Percentiles rank a stretch among this genome's conserved stretches.
Conservation (phyloP, 2,888 invertebrate genomes). For the Leptura quadrifasciata region DNA sequence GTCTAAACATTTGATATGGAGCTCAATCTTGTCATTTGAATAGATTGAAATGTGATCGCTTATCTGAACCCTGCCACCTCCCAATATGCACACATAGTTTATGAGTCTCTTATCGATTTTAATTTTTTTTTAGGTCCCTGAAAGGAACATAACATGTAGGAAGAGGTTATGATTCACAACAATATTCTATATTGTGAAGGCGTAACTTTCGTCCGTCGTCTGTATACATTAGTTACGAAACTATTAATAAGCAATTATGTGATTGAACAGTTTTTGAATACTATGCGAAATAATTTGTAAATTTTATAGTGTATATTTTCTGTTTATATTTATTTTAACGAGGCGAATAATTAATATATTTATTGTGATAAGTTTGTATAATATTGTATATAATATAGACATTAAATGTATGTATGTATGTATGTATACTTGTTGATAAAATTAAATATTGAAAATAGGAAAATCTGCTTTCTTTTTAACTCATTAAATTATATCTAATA, state of each 20-base stretch:
- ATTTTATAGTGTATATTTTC: background rate
- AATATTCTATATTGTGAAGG: background rate
- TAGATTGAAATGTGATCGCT: too few species aligned
- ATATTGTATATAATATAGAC: slow-evolving; percentile 23
- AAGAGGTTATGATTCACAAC: background rate
- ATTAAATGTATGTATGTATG: too few species aligned
- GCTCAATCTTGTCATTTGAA: too few species aligned
- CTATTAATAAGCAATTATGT: slow-evolving; percentile 24
- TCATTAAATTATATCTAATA: too few species aligned
- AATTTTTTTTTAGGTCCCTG: slow-evolving; percentile 6
- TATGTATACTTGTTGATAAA: background rate
- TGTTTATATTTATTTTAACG: slow-evolving; percentile 12
- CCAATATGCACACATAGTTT: too few species aligned
- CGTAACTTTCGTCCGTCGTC: slow-evolving; percentile 5
- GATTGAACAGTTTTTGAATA: slow-evolving; percentile 30
- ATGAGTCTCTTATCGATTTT: too few species aligned
- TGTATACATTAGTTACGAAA: slow-evolving; percentile 21
- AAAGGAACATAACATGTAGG: slow-evolving; percentile 5
- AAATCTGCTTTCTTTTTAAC: too few species aligned
- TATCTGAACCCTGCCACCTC: too few species aligned
- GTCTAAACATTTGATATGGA: too few species aligned
- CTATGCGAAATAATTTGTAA: background rate
- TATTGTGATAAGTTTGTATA: slow-evolving; percentile 18
- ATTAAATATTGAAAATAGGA: slow-evolving; percentile 1
- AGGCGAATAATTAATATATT: background rate